phyloP scores from a whole-genome alignment of 2,797 vertebrate genomes.

The Chrysocyon brachyurus region DNA sequence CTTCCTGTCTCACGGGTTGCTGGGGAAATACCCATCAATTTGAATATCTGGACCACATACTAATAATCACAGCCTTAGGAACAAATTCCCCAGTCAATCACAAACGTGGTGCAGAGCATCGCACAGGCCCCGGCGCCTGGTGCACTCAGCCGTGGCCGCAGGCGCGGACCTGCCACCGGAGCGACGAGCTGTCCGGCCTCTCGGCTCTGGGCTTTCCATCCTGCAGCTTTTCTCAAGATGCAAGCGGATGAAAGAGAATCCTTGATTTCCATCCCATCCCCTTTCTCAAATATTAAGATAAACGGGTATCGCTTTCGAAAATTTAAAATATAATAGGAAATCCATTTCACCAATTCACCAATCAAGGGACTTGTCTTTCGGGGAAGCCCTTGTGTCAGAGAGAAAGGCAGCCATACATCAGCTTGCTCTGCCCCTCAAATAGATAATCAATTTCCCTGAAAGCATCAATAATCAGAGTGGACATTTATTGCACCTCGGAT shows the following conservation, averaged over 20 bases:
- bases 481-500: slow-evolving; percentile 96
- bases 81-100: background rate
- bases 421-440: slow-evolving; percentile 88
- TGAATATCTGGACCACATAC: accelerated
- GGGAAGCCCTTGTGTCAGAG: slow-evolving; percentile 85
- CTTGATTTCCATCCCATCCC: accelerated
- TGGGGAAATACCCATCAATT: accelerated
- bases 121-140: accelerated
- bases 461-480: slow-evolving; percentile 95
- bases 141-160: accelerated
- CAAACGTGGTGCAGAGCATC: background rate
- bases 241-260: accelerated
- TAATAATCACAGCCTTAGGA: background rate
- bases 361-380: slow-evolving; percentile 85
- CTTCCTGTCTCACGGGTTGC: background rate
- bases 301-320: slow-evolving; percentile 72
- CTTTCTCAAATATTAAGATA: background rate
- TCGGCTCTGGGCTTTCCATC: accelerated
- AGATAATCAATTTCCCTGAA: slow-evolving; percentile 97
- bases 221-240: accelerated
- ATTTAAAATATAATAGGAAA: slow-evolving; percentile 84
- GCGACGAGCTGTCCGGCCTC: background rate
- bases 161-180: accelerated
- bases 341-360: slow-evolving; percentile 61
- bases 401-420: slow-evolving; percentile 91